Percentiles rank a stretch among this genome's conserved stretches.
phyloP scores from a whole-genome alignment of 2,888 invertebrate species.

The Tridacna gigas region DNA sequence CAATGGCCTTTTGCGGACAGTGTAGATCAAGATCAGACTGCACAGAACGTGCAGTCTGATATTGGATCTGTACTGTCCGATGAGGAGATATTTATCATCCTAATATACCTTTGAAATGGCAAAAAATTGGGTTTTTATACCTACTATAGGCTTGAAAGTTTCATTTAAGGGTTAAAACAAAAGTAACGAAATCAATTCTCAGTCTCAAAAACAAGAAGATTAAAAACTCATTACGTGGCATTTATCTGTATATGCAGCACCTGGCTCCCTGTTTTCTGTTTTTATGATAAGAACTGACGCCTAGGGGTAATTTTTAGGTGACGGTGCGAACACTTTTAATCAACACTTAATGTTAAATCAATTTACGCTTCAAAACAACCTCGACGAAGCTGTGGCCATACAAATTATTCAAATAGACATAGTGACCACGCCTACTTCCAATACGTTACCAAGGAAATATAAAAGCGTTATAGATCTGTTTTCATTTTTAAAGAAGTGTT shows the following conservation, averaged over 20 bases:
- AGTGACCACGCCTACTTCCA: conserved; percentile 6
- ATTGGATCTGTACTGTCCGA: too few species aligned
- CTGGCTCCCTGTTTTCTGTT: neutral
- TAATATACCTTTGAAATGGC: too few species aligned
- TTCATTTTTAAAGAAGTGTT: conserved; percentile 23
- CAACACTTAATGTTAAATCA: conserved; percentile 30
- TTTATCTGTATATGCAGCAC: neutral
- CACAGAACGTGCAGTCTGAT: too few species aligned
- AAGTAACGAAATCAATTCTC: too few species aligned
- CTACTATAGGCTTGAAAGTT: too few species aligned
- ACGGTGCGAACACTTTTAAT: conserved; percentile 21
- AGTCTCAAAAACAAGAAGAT: too few species aligned
- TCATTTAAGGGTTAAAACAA: too few species aligned
- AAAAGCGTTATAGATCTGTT: conserved; percentile 11
- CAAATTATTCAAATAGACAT: conserved; percentile 25
- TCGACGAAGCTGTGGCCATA: conserved; percentile 24
- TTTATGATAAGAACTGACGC: neutral
- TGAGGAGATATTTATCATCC: too few species aligned
- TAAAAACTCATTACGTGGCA: too few species aligned
- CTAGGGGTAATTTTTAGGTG: neutral
- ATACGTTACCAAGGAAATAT: conserved; percentile 30
- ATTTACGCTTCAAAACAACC: conserved; percentile 22
- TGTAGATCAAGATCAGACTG: too few species aligned
- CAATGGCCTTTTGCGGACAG: too few species aligned
- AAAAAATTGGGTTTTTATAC: too few species aligned